Base-by-base conservation (phyloP, 2,797 vertebrate genomes). In the Parambassis ranga region DNA sequence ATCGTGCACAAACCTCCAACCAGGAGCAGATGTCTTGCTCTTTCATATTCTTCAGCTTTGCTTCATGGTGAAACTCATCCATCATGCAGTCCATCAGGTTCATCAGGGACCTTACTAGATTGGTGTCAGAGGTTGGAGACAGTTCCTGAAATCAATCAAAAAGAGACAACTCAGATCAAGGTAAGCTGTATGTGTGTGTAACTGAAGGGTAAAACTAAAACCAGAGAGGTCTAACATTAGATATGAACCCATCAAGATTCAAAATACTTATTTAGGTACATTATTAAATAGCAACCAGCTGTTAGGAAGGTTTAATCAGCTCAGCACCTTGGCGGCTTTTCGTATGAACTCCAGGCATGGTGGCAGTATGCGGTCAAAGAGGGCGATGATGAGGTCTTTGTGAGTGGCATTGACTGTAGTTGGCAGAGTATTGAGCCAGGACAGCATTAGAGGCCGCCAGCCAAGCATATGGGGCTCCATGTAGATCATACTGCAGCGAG, bases 21-120 rank as follows among this genome's bases (percentile, higher is more conserved):
- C 95, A 95, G 65, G 95, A 96, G 65, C 90, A 94, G 72, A 91
- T 37, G 42, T 95, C 89, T 6, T 85, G 81, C 10, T 95, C 91
- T 35, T 73, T 88, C 87, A 94, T 90, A 3, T 64, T 84, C 72
- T 87, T 94, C 16, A 94, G 82, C 76, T 89, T 90, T 71, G 65
- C 59, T 63, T 93, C 92, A 66, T 95, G 90, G 3, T 88, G n/a
- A n/a, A n/a, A n/a, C 71, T 97, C 94, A 76, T 93, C 94, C 93
- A 96, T 95, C 92, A 96, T 92, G 70, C 95, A 96, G 81, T 97
- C 96, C 91, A 98, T 96, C 62, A 98, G 88, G 85, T 94, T 95
- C 95, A 95, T 97, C 62, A 98, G 83, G 36, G 95, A 95, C 47
- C 80, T 88, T 41, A 94, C 92, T 53, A 98, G 86, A 74, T 95